A percentile compares a stretch with the other conserved stretches of the same genome.
Conservation (phyloP, 2,797 vertebrate species). For the Eulemur rubriventer region DNA sequence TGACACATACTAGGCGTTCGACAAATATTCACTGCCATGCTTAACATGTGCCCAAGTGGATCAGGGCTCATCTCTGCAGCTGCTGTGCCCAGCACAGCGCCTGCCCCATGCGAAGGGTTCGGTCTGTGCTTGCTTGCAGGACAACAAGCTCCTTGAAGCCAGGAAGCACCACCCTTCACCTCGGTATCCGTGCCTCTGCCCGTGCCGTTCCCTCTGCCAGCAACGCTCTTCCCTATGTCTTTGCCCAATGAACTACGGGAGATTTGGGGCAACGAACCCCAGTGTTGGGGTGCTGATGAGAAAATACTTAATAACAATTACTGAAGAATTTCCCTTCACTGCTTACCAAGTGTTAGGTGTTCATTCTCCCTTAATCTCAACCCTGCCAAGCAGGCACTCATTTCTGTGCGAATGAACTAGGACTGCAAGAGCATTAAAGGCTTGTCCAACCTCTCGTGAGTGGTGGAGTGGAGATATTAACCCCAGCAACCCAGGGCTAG, state of each 20-base stretch:
- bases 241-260: neutral
- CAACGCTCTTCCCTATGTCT: neutral
- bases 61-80: neutral
- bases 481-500: no score
- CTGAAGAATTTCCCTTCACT: neutral
- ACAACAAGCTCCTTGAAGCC: neutral
- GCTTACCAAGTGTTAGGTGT: neutral
- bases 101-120: neutral
- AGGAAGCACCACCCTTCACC: neutral
- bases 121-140: neutral
- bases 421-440: neutral
- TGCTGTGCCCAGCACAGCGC: rapidly evolving
- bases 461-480: rapidly evolving
- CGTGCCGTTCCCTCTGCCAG: neutral
- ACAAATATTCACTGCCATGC: neutral
- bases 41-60: no score
- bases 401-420: rapidly evolving
- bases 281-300: no score
- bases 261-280: rapidly evolving
- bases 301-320: rapidly evolving
- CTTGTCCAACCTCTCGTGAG: neutral
- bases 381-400: neutral
- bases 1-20: neutral
- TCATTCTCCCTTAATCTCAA: neutral
- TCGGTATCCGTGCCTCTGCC: neutral